Conservation (phyloP, 2,888 invertebrate genomes). For the Amphipoea lucens region DNA sequence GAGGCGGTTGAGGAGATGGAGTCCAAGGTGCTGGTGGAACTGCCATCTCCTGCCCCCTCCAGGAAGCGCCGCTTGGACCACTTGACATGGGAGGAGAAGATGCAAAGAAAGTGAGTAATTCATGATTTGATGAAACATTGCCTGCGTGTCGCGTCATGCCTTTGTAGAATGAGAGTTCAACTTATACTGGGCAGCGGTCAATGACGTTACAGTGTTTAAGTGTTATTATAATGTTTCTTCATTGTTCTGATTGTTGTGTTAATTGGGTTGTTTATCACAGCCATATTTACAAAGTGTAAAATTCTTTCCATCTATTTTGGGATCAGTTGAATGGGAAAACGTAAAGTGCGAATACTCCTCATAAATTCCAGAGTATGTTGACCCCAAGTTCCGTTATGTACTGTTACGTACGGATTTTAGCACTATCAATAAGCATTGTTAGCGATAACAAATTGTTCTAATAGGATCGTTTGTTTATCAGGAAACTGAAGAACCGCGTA, state of each 20-base stretch:
- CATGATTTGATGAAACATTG: slow-evolving; percentile 62
- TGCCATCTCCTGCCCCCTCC: slow-evolving; percentile 79
- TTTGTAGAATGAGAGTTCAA: slow-evolving; percentile 49
- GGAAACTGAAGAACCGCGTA: slow-evolving; percentile 98
- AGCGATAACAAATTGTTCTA: slow-evolving; percentile 50
- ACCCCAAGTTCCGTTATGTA: slow-evolving; percentile 64
- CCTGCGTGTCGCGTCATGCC: slow-evolving; percentile 74
- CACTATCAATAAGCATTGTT: slow-evolving; percentile 43
- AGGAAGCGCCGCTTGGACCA: slow-evolving; percentile 95
- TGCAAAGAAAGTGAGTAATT: slow-evolving; percentile 95
- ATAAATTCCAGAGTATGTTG: slow-evolving; percentile 50
- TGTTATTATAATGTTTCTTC: slow-evolving; percentile 34
- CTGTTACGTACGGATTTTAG: slow-evolving; percentile 62
- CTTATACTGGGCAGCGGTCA: slow-evolving; percentile 49
- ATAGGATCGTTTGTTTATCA: slow-evolving; percentile 75
- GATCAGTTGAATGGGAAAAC: background rate
- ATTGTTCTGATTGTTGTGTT: slow-evolving; percentile 32
- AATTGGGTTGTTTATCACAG: background rate
- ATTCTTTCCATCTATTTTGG: background rate
- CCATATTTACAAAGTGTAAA: background rate
- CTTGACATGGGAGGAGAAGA: slow-evolving; percentile 95
- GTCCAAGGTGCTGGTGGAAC: slow-evolving; percentile 79
- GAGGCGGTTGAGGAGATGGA: slow-evolving; percentile 80
- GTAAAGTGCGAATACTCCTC: background rate
- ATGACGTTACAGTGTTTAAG: slow-evolving; percentile 33